Evolutionary conservation across 2,888 invertebrate species (phyloP), one percentile per base, ranked within the genome.

Genomic region (Fissipunctia ypsillon): DNA sequence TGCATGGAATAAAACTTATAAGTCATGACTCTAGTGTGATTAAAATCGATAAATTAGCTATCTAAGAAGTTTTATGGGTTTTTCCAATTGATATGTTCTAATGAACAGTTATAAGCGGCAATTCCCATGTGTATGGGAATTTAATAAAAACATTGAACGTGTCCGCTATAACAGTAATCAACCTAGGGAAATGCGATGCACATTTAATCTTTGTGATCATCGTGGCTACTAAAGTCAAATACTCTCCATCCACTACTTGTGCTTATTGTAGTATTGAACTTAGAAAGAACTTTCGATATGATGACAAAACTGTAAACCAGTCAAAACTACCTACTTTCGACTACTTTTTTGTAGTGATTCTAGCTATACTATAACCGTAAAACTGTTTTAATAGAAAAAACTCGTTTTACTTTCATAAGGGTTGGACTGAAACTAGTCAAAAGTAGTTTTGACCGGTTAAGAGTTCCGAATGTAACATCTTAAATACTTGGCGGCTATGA

Each of bases 61-160:
- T 16, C 35, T 45, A 38, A 28, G 45, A 54, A 45, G 25, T 22
- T 28, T 19, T 38, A 69, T 57, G n/a, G 25, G 22, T 38, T 12
- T 31, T 54, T 48, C 64, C 63, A 73, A 63, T 57, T 41, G 52
- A 52, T 41, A 38, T 59, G 38, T 75, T 52, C 28, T 73, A 59
- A 54, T 61, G 38, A 61, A 38, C 25, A 28, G 43, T 28, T 35
- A 60, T 50, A 64, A 25, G 12, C 52, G 3, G 16, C 41, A 48
- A 60, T 60, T 59, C 38, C 31, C 64, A 48, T 43, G 38, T 45
- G 16, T 48, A 59, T 69, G 31, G 19, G 45, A 56, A 63, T 65
- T 22, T 54, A 65, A 76, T 12, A 59, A 76, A 76, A 76, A 60
- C 52, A 41, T 59, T 52, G 25, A 69, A 64, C n/a, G n/a, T 48